Evolutionary conservation across 2,888 invertebrate genomes (phyloP).

Genomic region (Eristalinus aeneus): DNA sequence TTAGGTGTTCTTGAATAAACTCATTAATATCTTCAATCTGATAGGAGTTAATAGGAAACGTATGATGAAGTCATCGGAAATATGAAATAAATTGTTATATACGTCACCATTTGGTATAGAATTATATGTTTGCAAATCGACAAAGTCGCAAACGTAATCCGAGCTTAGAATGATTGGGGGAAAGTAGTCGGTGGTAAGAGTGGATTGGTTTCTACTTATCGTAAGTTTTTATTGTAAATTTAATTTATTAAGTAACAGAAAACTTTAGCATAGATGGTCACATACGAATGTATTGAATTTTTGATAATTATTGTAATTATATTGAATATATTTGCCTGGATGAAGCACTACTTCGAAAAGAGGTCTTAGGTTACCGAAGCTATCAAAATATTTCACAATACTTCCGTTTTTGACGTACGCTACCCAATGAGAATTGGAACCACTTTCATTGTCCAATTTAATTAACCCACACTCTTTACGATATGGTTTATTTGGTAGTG

Average conservation of each 20-base stretch:
- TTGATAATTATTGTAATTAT: slow-evolving; percentile 74
- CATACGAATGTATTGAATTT: slow-evolving; percentile 73
- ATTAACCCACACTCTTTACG: not conserved
- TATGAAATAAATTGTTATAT: slow-evolving; percentile 75
- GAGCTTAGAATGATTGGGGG: slow-evolving; percentile 45
- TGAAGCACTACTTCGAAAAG: slow-evolving; percentile 73
- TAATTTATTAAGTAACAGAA: slow-evolving; percentile 12
- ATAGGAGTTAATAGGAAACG: slow-evolving; percentile 75
- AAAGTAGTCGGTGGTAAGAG: slow-evolving; percentile 35
- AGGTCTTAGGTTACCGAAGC: slow-evolving; percentile 76
- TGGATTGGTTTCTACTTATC: slow-evolving; percentile 69
- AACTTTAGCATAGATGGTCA: slow-evolving; percentile 74
- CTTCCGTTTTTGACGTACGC: slow-evolving; percentile 72
- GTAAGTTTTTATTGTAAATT: not conserved
- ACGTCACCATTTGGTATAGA: slow-evolving; percentile 76
- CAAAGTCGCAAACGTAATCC: slow-evolving; percentile 73
- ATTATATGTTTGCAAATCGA: slow-evolving; percentile 72
- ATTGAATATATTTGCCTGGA: slow-evolving; percentile 65
- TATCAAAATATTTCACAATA: slow-evolving; percentile 75
- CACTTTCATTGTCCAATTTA: slow-evolving; percentile 69
- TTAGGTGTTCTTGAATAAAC: slow-evolving; percentile 27
- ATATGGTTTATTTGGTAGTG: not conserved
- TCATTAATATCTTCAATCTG: slow-evolving; percentile 74
- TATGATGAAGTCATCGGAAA: slow-evolving; percentile 64
- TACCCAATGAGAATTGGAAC: slow-evolving; percentile 70